A percentile compares a stretch with the other conserved stretches of the same genome.
Conservation (phyloP, 35 echinoderm and acorn worm species). For the Chiridota heheva region DNA sequence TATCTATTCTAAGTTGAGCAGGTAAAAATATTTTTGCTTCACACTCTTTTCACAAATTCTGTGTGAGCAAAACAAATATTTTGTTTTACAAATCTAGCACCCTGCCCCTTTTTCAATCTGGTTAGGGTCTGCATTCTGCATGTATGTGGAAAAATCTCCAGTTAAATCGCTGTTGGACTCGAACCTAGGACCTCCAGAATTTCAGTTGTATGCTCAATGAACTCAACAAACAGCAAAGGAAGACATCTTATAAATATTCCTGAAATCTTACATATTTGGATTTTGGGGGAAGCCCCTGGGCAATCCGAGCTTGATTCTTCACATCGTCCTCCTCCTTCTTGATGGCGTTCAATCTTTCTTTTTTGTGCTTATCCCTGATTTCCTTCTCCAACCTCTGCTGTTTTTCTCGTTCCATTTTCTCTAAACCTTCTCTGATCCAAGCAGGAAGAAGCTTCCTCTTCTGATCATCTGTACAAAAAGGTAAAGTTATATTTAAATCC, state of each 20-base stretch:
- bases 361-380: constrained; percentile 58
- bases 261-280: constrained; percentile 80
- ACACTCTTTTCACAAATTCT: too few relatives aligned
- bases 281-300: constrained; percentile 65
- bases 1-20: too few relatives aligned
- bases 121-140: not conserved
- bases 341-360: constrained; percentile 58
- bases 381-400: constrained; percentile 86
- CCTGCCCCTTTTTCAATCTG: too few relatives aligned
- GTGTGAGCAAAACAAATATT: too few relatives aligned
- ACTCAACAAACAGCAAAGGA: not conserved
- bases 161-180: too few relatives aligned
- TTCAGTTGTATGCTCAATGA: not conserved
- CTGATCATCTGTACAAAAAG: constrained; percentile 59
- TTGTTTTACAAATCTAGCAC: too few relatives aligned
- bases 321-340: constrained; percentile 87
- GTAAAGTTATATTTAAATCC: not conserved
- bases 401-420: constrained; percentile 95
- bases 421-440: constrained; percentile 94
- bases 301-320: constrained; percentile 50
- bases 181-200: too few relatives aligned
- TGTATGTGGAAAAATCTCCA: too few relatives aligned
- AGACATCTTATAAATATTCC: not conserved
- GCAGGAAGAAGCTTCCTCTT: constrained; percentile 88
- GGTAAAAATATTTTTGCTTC: too few relatives aligned